Conservation (phyloP, 2,888 invertebrate species). For the Athalia circularis region DNA sequence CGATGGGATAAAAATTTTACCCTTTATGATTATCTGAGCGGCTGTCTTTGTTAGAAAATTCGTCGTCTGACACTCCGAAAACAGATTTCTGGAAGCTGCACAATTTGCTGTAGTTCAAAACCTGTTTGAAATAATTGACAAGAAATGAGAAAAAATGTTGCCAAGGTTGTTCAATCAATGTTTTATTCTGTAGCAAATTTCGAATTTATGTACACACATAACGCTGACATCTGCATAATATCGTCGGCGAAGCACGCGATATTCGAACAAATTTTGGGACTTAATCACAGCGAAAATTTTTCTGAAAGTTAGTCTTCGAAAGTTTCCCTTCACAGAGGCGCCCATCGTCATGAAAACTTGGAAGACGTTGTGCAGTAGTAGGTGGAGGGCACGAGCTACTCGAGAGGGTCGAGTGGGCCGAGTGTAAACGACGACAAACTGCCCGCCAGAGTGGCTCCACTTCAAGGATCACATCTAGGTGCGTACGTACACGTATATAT, state of each 20-base stretch:
- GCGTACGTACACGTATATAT: background rate
- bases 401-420: slow-evolving; percentile 41
- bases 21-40: too few relatives aligned
- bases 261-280: too few relatives aligned
- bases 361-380: background rate
- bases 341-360: too few relatives aligned
- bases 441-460: slow-evolving; percentile 40
- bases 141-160: background rate
- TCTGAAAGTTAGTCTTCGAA: background rate
- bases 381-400: slow-evolving; percentile 39
- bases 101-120: too few relatives aligned
- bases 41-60: too few relatives aligned
- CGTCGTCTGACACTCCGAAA: too few relatives aligned
- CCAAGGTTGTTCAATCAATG: background rate
- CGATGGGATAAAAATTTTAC: too few relatives aligned
- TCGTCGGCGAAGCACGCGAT: too few relatives aligned
- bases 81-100: too few relatives aligned
- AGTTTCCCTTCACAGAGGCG: background rate
- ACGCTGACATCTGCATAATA: too few relatives aligned
- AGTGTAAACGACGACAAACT: slow-evolving; percentile 41
- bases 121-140: background rate
- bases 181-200: background rate
- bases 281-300: too few relatives aligned
- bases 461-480: slow-evolving; percentile 37
- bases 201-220: background rate